phyloP scores from a whole-genome alignment of 2,113 vertebrate genomes.

The Nicator chloris region DNA sequence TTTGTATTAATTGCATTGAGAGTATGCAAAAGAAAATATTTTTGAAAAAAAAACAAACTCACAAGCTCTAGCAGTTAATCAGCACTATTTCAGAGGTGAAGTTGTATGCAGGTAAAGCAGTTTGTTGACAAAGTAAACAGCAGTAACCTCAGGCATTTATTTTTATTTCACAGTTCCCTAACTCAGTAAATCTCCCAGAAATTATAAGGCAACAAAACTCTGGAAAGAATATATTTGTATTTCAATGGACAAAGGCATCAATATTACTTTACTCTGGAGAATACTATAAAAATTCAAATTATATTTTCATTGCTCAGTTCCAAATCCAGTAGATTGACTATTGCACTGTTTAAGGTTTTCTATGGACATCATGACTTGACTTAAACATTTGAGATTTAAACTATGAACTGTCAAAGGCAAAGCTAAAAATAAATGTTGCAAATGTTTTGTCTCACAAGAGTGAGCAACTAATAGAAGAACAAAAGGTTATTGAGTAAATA shows the following conservation, averaged over 20 bases:
- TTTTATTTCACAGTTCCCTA: conserved; percentile 1
- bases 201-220: neutral
- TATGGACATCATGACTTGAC: neutral
- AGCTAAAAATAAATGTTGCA: neutral
- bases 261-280: neutral
- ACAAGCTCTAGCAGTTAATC: neutral
- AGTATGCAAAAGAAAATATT: neutral
- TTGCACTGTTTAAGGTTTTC: neutral
- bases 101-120: neutral
- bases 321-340: neutral
- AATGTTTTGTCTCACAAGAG: neutral
- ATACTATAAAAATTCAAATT: neutral
- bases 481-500: conserved; percentile 48
- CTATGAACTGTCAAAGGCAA: neutral
- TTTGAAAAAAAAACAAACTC: neutral
- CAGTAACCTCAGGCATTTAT: neutral
- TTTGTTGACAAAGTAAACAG: neutral
- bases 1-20: neutral
- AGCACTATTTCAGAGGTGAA: neutral
- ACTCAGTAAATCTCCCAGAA: neutral
- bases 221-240: neutral
- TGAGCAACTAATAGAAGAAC: conserved; percentile 4
- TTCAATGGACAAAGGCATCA: neutral
- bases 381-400: conserved; percentile 12
- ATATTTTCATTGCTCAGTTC: neutral